Percentiles rank a stretch among this genome's conserved stretches.
Evolutionary conservation across 2,797 vertebrate species (phyloP).

Genomic region (Phaenicophaeus curvirostris): DNA sequence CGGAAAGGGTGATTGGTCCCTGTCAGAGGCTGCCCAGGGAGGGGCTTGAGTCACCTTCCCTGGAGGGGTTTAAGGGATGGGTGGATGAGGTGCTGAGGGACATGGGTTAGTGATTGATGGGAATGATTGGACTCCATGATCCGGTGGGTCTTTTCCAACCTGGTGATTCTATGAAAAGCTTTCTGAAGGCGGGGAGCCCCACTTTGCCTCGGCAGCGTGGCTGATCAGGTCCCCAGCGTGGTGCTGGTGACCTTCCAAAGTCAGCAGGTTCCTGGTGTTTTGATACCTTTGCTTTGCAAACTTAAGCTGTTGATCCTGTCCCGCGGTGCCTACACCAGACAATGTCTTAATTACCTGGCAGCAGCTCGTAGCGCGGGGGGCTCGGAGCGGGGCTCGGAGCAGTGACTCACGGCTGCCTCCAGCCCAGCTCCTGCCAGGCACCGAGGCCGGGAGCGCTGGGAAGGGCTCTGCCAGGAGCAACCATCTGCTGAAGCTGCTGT

Average conservation of each 20-base stretch:
- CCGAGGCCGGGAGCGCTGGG: not conserved
- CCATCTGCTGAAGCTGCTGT: not conserved
- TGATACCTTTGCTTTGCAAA: not conserved
- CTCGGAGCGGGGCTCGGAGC: not conserved
- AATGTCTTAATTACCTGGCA: conserved; percentile 27
- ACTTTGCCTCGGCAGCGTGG: too few species aligned
- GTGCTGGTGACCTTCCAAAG: not conserved
- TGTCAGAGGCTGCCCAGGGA: too few species aligned
- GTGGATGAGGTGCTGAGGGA: too few species aligned
- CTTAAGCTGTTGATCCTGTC: not conserved
- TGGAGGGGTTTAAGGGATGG: too few species aligned
- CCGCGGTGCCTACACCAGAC: not conserved
- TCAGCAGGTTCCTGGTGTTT: not conserved
- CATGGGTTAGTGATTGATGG: too few species aligned
- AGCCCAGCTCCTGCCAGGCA: not conserved
- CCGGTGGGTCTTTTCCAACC: too few species aligned
- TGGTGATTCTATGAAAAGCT: too few species aligned
- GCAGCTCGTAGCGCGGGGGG: not conserved
- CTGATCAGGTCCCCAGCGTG: accelerated
- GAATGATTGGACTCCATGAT: too few species aligned
- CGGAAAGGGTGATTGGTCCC: too few species aligned
- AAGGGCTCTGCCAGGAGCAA: not conserved
- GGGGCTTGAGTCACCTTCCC: too few species aligned
- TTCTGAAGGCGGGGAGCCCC: not conserved
- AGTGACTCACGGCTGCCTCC: not conserved